Conservation (phyloP, 2,888 invertebrate genomes). For the Hyppa rectilinea region DNA sequence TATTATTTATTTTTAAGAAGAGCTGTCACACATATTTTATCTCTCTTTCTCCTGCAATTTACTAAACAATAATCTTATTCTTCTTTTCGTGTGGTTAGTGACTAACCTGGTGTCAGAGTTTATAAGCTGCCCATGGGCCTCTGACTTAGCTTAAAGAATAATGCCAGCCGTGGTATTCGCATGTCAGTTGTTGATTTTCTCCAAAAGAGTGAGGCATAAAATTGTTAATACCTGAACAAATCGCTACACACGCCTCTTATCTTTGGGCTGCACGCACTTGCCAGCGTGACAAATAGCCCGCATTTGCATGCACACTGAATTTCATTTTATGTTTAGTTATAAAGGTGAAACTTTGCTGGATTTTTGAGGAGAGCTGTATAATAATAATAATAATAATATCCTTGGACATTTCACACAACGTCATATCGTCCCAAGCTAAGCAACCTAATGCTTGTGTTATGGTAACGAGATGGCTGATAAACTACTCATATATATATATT, state of each 20-base stretch:
- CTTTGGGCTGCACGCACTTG: constrained; percentile 50
- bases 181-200: constrained; percentile 19
- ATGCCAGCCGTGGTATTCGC: constrained; percentile 13
- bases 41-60: background rate
- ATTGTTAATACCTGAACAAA: constrained; percentile 52
- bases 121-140: too few species aligned
- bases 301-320: constrained; percentile 49
- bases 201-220: constrained; percentile 35
- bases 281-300: constrained; percentile 41
- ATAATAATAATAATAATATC: too few species aligned
- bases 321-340: constrained; percentile 27
- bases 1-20: background rate
- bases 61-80: too few species aligned
- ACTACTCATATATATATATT: too few species aligned
- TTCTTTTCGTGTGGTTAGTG: too few species aligned
- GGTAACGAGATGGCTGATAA: too few species aligned
- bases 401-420: too few species aligned
- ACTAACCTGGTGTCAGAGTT: too few species aligned
- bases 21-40: background rate
- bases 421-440: too few species aligned
- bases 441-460: too few species aligned
- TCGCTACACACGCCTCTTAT: constrained; percentile 40
- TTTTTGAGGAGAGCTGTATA: background rate
- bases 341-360: background rate
- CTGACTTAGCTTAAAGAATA: too few species aligned